Percentiles rank a stretch among this genome's conserved stretches.
Evolutionary conservation across 2,797 vertebrate genomes (phyloP).

Genomic region (Tachyglossus aculeatus): DNA sequence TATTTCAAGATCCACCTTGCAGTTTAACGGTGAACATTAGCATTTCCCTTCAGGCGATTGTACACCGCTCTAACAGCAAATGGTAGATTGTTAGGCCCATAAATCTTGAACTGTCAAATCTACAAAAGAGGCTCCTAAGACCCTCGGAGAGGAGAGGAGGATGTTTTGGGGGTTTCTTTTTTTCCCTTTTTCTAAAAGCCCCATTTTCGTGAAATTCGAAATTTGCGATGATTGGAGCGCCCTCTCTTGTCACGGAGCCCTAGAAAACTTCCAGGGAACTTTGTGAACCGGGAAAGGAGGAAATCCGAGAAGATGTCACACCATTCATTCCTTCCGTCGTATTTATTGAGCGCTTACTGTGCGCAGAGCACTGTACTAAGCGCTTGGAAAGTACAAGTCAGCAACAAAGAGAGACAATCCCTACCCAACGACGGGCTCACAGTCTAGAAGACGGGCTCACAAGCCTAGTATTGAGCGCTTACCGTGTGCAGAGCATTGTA

Average conservation of each 20-base stretch:
- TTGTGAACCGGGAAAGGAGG: no score
- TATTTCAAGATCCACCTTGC: conserved; percentile 37
- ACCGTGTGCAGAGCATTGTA: no score
- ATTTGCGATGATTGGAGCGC: conserved; percentile 50
- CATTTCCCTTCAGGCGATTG: conserved; percentile 39
- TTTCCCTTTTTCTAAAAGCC: conserved; percentile 39
- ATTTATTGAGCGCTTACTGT: no score
- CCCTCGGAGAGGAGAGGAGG: conserved; percentile 47
- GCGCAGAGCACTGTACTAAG: no score
- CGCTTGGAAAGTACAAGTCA: no score
- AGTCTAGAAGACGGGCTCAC: no score
- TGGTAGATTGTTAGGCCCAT: conserved; percentile 52
- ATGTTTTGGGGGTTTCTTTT: no score
- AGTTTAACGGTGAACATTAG: conserved; percentile 53
- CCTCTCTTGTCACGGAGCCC: conserved; percentile 56
- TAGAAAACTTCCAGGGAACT: not conserved
- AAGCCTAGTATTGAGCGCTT: no score
- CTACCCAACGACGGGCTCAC: no score
- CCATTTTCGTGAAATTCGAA: conserved; percentile 12
- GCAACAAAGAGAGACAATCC: no score
- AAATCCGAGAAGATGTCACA: no score
- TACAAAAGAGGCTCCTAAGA: conserved; percentile 60
- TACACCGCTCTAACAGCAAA: conserved; percentile 54
- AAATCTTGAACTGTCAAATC: conserved; percentile 53
- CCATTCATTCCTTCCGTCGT: no score